A percentile compares a stretch with the other conserved stretches of the same genome.
phyloP scores from a whole-genome alignment of 2,113 vertebrate species.

The Oryzias celebensis region DNA sequence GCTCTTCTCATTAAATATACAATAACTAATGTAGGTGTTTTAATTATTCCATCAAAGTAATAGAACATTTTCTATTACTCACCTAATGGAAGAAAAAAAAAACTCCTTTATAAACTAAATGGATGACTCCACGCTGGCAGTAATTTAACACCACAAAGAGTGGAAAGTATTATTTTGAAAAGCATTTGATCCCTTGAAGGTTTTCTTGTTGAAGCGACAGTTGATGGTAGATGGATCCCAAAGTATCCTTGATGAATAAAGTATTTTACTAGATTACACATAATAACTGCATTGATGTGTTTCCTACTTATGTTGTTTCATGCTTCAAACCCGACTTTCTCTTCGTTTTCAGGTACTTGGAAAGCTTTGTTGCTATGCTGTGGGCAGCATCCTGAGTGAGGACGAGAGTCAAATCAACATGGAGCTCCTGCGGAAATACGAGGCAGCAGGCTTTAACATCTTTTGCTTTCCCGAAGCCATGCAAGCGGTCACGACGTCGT shows the following conservation, averaged over 20 bases:
- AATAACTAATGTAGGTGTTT: not conserved
- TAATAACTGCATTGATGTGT: not conserved
- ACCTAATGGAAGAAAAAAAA: not conserved
- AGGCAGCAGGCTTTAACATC: slow-evolving; percentile 88
- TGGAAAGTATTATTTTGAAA: too few species aligned
- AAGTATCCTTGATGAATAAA: too few species aligned
- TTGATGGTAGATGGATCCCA: too few species aligned
- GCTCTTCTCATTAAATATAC: not conserved
- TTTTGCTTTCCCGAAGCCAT: slow-evolving; percentile 89
- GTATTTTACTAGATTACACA: too few species aligned
- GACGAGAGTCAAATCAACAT: slow-evolving; percentile 79
- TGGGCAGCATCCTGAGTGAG: slow-evolving; percentile 90
- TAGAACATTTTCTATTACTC: not conserved
- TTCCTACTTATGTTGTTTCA: not conserved
- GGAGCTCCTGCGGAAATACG: slow-evolving; percentile 82
- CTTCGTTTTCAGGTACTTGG: slow-evolving; percentile 74
- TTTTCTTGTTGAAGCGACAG: too few species aligned
- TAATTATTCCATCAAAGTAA: not conserved
- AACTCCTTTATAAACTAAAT: not conserved
- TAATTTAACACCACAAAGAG: too few species aligned
- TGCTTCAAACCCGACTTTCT: slow-evolving; percentile 6
- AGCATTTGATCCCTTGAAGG: too few species aligned
- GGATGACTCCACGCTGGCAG: not conserved
- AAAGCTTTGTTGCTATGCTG: slow-evolving; percentile 82
- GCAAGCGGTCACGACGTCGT: slow-evolving; percentile 86